Base-by-base conservation (phyloP, 2,888 invertebrate species). In the Xestobium rufovillosum region DNA sequence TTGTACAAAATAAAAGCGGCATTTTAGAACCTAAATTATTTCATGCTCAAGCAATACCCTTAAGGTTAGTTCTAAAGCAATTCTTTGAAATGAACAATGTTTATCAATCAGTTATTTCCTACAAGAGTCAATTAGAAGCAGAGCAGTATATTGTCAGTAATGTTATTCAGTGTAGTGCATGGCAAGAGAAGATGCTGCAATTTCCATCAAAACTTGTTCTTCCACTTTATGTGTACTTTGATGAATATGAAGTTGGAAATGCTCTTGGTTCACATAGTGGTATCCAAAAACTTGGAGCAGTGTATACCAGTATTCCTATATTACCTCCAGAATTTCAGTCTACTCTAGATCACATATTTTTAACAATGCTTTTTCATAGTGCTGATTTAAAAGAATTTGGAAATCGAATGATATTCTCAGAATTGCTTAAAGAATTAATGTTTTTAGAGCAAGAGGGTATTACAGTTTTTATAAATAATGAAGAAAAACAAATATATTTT, bases 281-380 rank as follows among this genome's bases (percentile, higher is more conserved):
- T 4, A 33, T 33, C 6, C 33, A 33, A n/a, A 33, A 33, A 11
- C 15, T 33, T 13, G 33, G 33, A 10, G 33, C 26, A 14, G 33
- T 33, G 25, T 33, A 33, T 33, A 26, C 10, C 17, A n/a, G 6
- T 19, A 8, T 19, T 8, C 23, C 23, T 8, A 8, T 6, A 8
- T 8, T 19, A 19, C 23, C 23, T 8, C 23, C 23, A 19, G 23
- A 19, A 19, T 19, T 19, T 19, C 6, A 8, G 6, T 6, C 6
- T n/a, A 19, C 6, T 8, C n/a, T 19, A 19, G 23, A 19, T 8
- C 6, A 19, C 23, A 19, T 19, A 19, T 19, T 19, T 19, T 8
- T 19, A n/a, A n/a, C 23, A 8, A 6, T 19, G n/a, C 23, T 19
- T 19, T 19, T 19, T 19, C 23, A 19, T 19, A 19, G 23, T 19